phyloP scores from a whole-genome alignment of 2,888 invertebrate genomes.

The Cordilura impudica region DNA sequence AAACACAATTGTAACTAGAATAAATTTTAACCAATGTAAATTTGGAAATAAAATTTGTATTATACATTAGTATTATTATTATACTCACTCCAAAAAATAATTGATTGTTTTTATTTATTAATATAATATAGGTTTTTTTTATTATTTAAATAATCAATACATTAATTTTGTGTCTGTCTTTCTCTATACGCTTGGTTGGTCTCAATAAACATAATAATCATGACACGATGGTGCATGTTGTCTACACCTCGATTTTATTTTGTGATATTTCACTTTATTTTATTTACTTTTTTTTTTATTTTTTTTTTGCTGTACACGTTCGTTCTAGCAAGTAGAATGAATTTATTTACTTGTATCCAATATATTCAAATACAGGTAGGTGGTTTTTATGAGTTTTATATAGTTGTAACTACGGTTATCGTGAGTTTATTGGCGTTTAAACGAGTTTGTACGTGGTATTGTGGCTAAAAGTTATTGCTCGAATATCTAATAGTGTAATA shows the following conservation, averaged over 20 bases:
- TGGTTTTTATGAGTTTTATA: neutral
- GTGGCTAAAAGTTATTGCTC: too few species aligned
- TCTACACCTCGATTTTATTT: constrained; percentile 28
- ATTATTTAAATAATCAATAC: too few species aligned
- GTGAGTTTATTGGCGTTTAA: neutral
- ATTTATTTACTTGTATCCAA: neutral
- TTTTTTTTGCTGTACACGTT: neutral
- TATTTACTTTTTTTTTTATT: neutral
- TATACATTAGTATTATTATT: too few species aligned
- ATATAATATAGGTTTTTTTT: too few species aligned
- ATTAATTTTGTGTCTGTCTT: constrained; percentile 11
- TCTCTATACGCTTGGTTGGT: constrained; percentile 2
- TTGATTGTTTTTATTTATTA: too few species aligned
- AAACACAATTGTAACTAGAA: too few species aligned
- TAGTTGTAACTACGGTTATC: neutral
- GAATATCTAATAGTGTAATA: too few species aligned
- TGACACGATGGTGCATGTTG: constrained; percentile 37
- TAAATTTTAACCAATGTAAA: too few species aligned
- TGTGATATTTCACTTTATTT: constrained; percentile 3
- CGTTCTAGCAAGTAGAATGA: neutral
- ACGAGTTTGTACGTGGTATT: neutral
- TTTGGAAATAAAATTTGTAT: too few species aligned
- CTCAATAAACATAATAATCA: constrained; percentile 48
- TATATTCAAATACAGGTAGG: neutral
- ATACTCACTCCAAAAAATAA: too few species aligned